Base-by-base conservation (phyloP, 1,140 invertebrate genomes). In the Caenorhabditis latens region DNA sequence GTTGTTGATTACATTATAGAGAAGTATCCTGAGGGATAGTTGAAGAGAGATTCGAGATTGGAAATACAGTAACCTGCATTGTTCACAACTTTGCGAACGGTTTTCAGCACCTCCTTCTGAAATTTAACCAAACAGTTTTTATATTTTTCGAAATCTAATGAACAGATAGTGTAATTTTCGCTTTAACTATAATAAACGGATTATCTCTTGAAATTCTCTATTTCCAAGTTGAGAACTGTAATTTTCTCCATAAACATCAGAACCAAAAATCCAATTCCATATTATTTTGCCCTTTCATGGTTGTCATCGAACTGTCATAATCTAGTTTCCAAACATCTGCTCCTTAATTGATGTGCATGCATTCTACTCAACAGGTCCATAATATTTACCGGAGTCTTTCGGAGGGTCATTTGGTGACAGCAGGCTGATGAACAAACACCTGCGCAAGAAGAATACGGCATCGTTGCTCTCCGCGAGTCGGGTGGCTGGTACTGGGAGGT, bases 281-380 rank as follows among this genome's bases (percentile, higher is more conserved):
- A 63, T 32, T 63, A 8, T 11, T 63, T 32, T 63, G 32, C 32
- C 24, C 61, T 63, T 63, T 63, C 24, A 79, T 42, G 46, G 40
- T 24, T 46, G 71, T 79, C 71, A 79, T 79, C 43, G n/a, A 79
- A 79, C 71, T 79, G 71, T 48, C 71, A 53, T 79, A 79, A 79
- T 79, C 71, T 79, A 7, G 71, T 79, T 24, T 43, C 14, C 46
- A 53, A 16, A 79, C 71, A 79, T 79, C 71, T 79, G 71, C 46
- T n/a, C 11, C 46, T 50, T 79, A 79, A 79, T 79, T 79, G 71
- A 79, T 79, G 71, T 50, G 46, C 71, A 79, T 79, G 71, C 71
- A 79, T 79, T 24, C 61, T 53, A 79, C 71, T 79, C 71, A 79
- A 79, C 71, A 79, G 46, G 71, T 79, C n/a, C 71, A 71, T 71